Evolutionary conservation across 2,888 invertebrate species (phyloP), one percentile per base, ranked within the genome.

Genomic region (Prenolepis imparis): DNA sequence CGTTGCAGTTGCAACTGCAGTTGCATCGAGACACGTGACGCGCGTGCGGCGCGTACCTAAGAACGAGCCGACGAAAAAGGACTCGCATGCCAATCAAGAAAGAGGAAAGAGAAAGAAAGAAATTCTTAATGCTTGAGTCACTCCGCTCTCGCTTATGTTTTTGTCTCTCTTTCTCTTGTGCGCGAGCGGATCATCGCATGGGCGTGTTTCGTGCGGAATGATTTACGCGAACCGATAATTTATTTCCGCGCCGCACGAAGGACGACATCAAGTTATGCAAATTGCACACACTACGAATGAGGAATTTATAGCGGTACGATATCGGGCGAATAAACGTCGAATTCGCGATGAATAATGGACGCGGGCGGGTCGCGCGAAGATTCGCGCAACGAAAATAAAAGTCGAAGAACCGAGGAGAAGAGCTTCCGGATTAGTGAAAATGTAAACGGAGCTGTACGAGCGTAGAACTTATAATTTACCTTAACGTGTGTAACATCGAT

Each of bases 41-140:
- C 82, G 87, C 63, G 77, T 87, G 77, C 74, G 57, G 52, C 52
- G 41, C 74, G 67, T 24, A 67, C 52, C 63, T 52, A 63, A 73
- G 39, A 39, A 74, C 67, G 83, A 68, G 64, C 32, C 68, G 70
- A 73, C 87, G 84, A 84, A 82, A 86, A 86, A 85, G 83, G 66
- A 75, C 77, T 83, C 82, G 82, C 83, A 82, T 72, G 68, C 84
- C 75, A 70, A 85, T n/a, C 39, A n/a, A 52, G 41, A 11, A 12
- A 75, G 55, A 18, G 18, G 24, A 39, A 5, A 64, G 55, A 41
- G 55, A 64, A 32, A 32, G 36, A 78, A 21, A 12, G 64, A 83
- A 75, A 89, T 89, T 89, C 87, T 68, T 84, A 21, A 72, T 68
- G 86, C 59, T 84, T 84, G 87, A 87, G 84, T 88, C 87, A 87